Base-by-base conservation (phyloP, 2,797 vertebrate genomes). In the Eidolon dupreanum region DNA sequence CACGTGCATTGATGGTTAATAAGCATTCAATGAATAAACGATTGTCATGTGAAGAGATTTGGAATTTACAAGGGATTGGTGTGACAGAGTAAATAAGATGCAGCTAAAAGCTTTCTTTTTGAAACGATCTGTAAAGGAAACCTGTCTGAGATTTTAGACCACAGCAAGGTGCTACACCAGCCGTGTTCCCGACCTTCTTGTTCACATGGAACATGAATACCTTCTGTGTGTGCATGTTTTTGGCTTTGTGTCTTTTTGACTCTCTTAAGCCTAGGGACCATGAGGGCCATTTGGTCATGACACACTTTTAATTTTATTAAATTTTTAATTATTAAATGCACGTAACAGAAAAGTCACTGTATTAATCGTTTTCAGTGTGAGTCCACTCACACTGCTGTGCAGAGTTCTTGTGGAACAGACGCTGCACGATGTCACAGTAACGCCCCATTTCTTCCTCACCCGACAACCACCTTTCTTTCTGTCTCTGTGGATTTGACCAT, bases 261-360 rank as follows among this genome's bases (percentile, higher is more conserved):
- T 92, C 28, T 82, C 3, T 85, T 49, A 75, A 36, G 28, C 36
- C 31, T 33, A n/a, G 41, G 24, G 17, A 33, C 38, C 3, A 0
- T 77, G 75, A 65, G 38, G 38, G 43, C 9, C 20, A 65, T 83
- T 63, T 95, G 81, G 1, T 17, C 43, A 41, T 31, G 12, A 33
- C 63, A 41, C 2, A 22, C 19, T 68, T 66, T 83, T n/a, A 38
- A 41, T 66, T 93, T 88, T 71, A 26, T 38, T 61, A 16, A 49
- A 49, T 61, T 61, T 82, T 59, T 9, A 15, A 31, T 82, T 77
- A 38, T 95, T 55, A 71, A 93, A 66, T 70, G 17, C 13, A 22
- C 2, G 0, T 20, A 68, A 16, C 16, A 7, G 46, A 41, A 15
- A 17, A 26, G 75, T 36, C 46, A 38, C n/a, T 11, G 2, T 70